Percentiles rank a stretch among this genome's conserved stretches.
Conservation (phyloP, 2,113 vertebrate species). For the Pomatorhinus ruficollis region DNA sequence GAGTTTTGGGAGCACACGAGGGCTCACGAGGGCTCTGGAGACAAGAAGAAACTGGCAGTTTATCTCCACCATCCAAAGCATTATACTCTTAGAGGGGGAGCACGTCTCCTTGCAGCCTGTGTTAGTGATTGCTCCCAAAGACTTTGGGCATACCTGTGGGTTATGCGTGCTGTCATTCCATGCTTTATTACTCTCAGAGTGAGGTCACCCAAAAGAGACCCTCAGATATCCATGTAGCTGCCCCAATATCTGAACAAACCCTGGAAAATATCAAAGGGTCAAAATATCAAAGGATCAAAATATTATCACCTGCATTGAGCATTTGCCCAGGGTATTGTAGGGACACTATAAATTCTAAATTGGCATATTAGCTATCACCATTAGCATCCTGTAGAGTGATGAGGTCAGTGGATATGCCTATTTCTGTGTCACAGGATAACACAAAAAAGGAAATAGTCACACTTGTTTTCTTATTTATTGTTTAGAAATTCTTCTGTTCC, state of each 20-base stretch:
- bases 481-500: not conserved
- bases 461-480: not conserved
- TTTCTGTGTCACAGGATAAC: not conserved
- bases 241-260: not conserved
- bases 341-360: not conserved
- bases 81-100: not conserved
- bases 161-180: accelerated
- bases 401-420: not conserved
- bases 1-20: not conserved
- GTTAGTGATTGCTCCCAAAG: not conserved
- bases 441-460: not conserved
- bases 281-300: not conserved
- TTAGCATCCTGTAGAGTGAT: not conserved
- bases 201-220: not conserved
- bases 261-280: not conserved
- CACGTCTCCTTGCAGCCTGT: not conserved
- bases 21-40: not conserved
- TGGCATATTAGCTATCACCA: not conserved
- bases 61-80: not conserved
- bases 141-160: accelerated
- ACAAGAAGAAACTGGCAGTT: not conserved
- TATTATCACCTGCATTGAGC: not conserved
- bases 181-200: not conserved
- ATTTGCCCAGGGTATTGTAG: not conserved
- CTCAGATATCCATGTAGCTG: not conserved